Evolutionary conservation across 2,888 invertebrate species (phyloP).

Genomic region (Portevinia maculata): DNA sequence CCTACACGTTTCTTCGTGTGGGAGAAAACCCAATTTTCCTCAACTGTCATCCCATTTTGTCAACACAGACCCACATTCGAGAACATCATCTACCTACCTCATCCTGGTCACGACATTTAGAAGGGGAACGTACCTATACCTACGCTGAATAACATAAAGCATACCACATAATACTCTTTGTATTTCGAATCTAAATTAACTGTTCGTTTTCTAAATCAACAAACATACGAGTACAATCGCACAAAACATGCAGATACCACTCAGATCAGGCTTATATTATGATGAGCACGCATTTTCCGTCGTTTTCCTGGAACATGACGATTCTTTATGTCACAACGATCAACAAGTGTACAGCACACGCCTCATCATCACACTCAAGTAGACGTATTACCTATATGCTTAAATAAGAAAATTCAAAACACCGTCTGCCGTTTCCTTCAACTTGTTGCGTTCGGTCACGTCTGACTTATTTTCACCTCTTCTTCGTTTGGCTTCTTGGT

Average conservation of each 20-base stretch:
- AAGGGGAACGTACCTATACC: too few species aligned
- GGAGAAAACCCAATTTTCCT: too few species aligned
- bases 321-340: conserved; percentile 47
- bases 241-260: not conserved
- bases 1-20: too few species aligned
- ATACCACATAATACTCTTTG: too few species aligned
- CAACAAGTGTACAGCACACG: conserved; percentile 47
- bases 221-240: not conserved
- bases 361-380: conserved; percentile 16
- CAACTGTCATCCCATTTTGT: too few species aligned
- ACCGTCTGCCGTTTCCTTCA: conserved; percentile 14
- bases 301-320: conserved; percentile 40
- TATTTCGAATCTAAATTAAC: not conserved
- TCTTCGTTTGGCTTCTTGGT: conserved; percentile 21
- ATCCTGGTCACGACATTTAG: too few species aligned
- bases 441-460: conserved; percentile 63
- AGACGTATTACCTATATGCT: not conserved
- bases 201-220: not conserved
- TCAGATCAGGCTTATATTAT: conserved; percentile 13
- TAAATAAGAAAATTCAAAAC: not conserved
- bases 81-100: too few species aligned
- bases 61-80: too few species aligned
- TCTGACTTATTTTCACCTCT: conserved; percentile 70
- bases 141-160: too few species aligned
- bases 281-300: conserved; percentile 34